Evolutionary conservation across 2,888 invertebrate genomes (phyloP).

Genomic region (Eristalis pertinax): DNA sequence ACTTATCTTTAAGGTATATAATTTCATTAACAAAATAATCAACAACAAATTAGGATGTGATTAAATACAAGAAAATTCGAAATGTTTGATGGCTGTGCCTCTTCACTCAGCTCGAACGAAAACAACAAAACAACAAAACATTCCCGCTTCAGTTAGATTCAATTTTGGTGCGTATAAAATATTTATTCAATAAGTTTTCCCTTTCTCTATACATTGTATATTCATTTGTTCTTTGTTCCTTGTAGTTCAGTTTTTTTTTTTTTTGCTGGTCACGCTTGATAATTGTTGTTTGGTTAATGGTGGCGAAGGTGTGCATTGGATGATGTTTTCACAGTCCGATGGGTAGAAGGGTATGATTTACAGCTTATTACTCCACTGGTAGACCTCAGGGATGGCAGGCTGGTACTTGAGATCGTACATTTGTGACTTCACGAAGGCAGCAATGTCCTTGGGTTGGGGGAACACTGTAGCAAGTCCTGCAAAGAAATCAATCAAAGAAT

Average conservation of each 20-base stretch:
- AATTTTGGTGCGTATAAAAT: constrained; percentile 28
- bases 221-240: not conserved
- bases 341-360: constrained; percentile 74
- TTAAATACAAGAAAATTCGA: not conserved
- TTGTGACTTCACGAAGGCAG: constrained; percentile 89
- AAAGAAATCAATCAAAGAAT: constrained; percentile 72
- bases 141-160: not conserved
- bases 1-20: constrained; percentile 12
- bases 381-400: constrained; percentile 86
- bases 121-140: too few species aligned
- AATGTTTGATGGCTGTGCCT: not conserved
- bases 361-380: constrained; percentile 82
- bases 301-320: constrained; percentile 46
- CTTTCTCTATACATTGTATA: not conserved
- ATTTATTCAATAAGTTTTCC: constrained; percentile 21
- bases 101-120: not conserved
- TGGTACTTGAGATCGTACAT: constrained; percentile 89
- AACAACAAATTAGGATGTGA: constrained; percentile 35
- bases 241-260: not conserved
- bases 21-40: constrained; percentile 37
- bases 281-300: constrained; percentile 30
- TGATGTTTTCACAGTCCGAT: constrained; percentile 24
- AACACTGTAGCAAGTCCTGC: constrained; percentile 89
- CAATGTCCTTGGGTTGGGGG: constrained; percentile 89
- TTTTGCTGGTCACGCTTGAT: not conserved